Conservation (phyloP, 2,797 vertebrate genomes). For the Enteromius treurensis region DNA sequence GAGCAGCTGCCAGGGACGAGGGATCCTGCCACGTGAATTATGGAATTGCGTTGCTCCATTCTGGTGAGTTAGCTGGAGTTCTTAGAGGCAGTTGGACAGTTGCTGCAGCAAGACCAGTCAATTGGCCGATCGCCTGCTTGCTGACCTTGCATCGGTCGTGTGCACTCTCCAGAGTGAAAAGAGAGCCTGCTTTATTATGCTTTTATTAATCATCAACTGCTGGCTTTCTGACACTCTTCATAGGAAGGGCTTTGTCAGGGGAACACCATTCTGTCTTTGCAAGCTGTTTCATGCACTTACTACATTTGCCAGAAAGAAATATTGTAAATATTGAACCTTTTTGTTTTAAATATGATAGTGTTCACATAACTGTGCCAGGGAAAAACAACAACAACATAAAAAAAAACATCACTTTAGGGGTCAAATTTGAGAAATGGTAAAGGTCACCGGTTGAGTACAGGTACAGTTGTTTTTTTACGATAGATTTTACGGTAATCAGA, state of each 20-base stretch:
- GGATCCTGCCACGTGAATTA: slow-evolving; percentile 49
- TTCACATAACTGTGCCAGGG: background rate
- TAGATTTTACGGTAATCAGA: background rate
- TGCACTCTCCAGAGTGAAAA: slow-evolving; percentile 68
- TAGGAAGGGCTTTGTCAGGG: slow-evolving; percentile 45
- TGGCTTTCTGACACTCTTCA: slow-evolving; percentile 44
- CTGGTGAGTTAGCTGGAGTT: slow-evolving; percentile 31
- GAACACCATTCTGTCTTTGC: slow-evolving; percentile 8
- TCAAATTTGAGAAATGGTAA: background rate
- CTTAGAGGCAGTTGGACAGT: slow-evolving; percentile 17
- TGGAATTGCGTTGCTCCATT: slow-evolving; percentile 38
- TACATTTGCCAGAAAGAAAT: slow-evolving; percentile 8
- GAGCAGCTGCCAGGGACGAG: slow-evolving; percentile 65
- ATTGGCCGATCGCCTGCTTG: slow-evolving; percentile 68
- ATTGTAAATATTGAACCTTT: slow-evolving; percentile 29
- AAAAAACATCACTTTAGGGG: background rate
- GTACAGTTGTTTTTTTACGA: background rate
- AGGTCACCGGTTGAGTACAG: background rate
- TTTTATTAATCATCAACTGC: slow-evolving; percentile 59
- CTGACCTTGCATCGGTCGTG: slow-evolving; percentile 73
- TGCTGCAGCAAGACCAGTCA: slow-evolving; percentile 29
- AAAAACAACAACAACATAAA: background rate
- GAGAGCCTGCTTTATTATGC: slow-evolving; percentile 72
- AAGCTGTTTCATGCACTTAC: slow-evolving; percentile 19
- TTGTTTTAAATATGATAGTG: background rate